Conservation (phyloP, 2,113 vertebrate species). For the Mormoops blainvillei region DNA sequence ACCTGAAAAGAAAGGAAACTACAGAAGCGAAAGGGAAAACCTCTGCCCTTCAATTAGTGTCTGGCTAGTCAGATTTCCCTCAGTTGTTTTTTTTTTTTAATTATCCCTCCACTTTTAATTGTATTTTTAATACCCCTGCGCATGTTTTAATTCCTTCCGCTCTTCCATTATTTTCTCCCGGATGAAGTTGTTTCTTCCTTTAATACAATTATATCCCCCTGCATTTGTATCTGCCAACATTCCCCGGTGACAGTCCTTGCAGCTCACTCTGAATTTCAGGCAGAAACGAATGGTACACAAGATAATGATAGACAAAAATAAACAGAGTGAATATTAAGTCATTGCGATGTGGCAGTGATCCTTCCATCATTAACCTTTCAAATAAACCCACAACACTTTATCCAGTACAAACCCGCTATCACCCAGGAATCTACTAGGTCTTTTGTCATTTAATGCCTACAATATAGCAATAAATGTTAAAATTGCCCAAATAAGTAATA, state of each 20-base stretch:
- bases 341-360: neutral
- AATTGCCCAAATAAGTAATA: neutral
- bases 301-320: neutral
- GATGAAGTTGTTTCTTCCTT: neutral
- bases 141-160: neutral
- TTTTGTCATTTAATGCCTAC: neutral
- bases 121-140: neutral
- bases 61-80: neutral
- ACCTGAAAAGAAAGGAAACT: neutral
- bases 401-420: neutral
- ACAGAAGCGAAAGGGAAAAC: neutral
- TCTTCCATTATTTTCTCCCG: neutral
- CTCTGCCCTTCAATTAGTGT: neutral
- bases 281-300: neutral
- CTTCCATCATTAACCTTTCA: neutral
- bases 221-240: neutral
- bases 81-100: neutral
- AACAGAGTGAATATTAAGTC: neutral
- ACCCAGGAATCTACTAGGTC: neutral
- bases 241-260: neutral
- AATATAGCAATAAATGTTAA: neutral
- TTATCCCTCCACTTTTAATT: neutral
- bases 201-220: neutral
- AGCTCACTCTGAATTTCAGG: neutral
- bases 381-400: neutral